phyloP scores from a whole-genome alignment of 1,140 invertebrate genomes.

The Drosophila sturtevanti region DNA sequence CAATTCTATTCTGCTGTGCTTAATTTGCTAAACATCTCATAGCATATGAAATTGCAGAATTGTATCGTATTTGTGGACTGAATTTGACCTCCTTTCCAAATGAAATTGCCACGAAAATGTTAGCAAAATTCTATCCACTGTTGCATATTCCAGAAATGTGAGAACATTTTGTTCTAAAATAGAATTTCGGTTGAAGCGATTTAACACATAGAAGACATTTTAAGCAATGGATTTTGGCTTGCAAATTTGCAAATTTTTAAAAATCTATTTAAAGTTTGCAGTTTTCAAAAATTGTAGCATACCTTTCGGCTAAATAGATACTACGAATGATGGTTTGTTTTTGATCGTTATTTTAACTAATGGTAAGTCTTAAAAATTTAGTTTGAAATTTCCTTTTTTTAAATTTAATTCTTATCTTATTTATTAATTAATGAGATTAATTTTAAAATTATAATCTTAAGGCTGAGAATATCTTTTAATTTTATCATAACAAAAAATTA shows the following conservation, averaged over 20 bases:
- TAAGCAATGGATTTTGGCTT: neutral
- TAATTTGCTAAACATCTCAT: constrained; percentile 59
- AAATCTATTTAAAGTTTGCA: neutral
- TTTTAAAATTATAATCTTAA: too few relatives aligned
- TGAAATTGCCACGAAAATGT: neutral
- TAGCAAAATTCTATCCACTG: neutral
- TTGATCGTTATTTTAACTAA: too few relatives aligned
- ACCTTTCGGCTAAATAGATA: constrained; percentile 26
- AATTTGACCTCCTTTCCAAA: constrained; percentile 10
- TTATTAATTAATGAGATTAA: too few relatives aligned
- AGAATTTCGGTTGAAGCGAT: neutral
- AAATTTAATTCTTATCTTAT: constrained; percentile 1
- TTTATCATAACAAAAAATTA: too few relatives aligned
- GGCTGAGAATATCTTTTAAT: too few relatives aligned
- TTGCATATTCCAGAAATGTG: neutral
- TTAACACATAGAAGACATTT: neutral
- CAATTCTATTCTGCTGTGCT: constrained; percentile 39
- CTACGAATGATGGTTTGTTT: too few relatives aligned
- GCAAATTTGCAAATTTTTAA: neutral
- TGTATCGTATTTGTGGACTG: constrained; percentile 32
- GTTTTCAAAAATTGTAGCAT: constrained; percentile 26
- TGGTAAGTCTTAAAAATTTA: too few relatives aligned
- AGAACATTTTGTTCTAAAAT: neutral
- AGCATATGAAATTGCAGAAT: constrained; percentile 20
- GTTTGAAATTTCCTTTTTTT: neutral